Evolutionary conservation across 2,113 vertebrate genomes (phyloP), one percentile per base, ranked within the genome.

Genomic region (Chelonoidis abingdonii): DNA sequence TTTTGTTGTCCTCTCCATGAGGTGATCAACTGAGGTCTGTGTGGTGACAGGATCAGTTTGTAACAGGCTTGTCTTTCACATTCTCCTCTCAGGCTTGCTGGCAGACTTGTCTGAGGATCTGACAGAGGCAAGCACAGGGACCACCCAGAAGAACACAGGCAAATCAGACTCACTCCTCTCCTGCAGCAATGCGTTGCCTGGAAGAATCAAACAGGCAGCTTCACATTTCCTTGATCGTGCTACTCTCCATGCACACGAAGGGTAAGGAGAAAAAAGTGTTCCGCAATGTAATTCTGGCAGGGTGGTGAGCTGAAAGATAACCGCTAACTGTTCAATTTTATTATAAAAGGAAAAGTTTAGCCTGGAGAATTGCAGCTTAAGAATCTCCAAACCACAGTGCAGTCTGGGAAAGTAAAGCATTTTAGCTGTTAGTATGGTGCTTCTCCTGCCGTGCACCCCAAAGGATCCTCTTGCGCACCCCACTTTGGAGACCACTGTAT

Each of bases 201-300:
- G 96, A 93, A 72, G 97, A 96, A 93, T 96, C 94, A 83, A 89
- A 94, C 95, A 95, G 97, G 97, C 97, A 90, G 93, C 94, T 98
- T 96, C 96, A 94, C 92, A 41, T 96, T 79, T 92, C 79, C 95
- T 93, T 98, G 96, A 97, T 98, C 83, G 56, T 98, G 97, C 98
- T 98, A 82, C 97, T 98, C 86, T 97, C 97, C 89, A 52, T 94
- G 81, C 98, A 91, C 87, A 97, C 97, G 44, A 97, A 98, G 93
- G 99, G 99, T 99, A 98, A 99, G 98, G 97, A 92, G 96, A 49
- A 97, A 85, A 87, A 89, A 54, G 84, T 38, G 52, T 47, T 94
- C 76, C 79, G n/a, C 92, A 83, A 75, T 49, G 56, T 94, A 59
- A 92, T 80, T 96, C 91, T 92, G 93, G 82, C 89, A 93, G 94